Conservation (phyloP, 2,888 invertebrate genomes). For the Phortica magna region DNA sequence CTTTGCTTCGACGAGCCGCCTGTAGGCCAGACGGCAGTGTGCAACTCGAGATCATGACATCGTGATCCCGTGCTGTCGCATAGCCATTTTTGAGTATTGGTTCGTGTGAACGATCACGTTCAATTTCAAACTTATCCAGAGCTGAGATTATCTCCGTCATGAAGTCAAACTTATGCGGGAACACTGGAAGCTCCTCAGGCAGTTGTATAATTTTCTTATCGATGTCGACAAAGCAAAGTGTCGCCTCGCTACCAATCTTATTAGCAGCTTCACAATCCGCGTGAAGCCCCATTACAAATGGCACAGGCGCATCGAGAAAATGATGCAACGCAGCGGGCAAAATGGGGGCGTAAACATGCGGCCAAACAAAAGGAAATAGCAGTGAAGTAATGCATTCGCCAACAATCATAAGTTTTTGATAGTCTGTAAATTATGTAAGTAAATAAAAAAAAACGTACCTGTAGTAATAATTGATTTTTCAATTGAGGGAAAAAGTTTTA, state of each 20-base stretch:
- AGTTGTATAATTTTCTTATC: constrained; percentile 95
- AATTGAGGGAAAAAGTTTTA: constrained; percentile 73
- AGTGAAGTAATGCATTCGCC: constrained; percentile 95
- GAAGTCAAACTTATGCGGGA: constrained; percentile 93
- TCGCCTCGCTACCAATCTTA: constrained; percentile 88
- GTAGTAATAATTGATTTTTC: constrained; percentile 16
- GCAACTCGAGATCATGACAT: constrained; percentile 89
- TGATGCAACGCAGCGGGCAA: constrained; percentile 96
- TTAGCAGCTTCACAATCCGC: constrained; percentile 81
- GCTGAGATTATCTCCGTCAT: constrained; percentile 89
- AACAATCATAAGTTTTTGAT: constrained; percentile 96
- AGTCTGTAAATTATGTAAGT: constrained; percentile 82
- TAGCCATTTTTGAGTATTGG: constrained; percentile 72
- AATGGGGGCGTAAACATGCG: constrained; percentile 99
- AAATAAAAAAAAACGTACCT: constrained; percentile 6
- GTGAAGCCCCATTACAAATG: constrained; percentile 97
- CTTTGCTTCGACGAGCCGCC: constrained; percentile 79
- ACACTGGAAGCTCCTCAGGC: constrained; percentile 95
- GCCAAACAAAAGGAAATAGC: constrained; percentile 97
- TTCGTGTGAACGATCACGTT: constrained; percentile 74
- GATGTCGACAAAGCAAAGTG: constrained; percentile 96
- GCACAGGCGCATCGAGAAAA: constrained; percentile 99
- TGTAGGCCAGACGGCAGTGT: constrained; percentile 83
- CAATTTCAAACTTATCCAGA: constrained; percentile 85
- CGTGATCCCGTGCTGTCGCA: constrained; percentile 71